Evolutionary conservation across 2,797 vertebrate genomes (phyloP).

Genomic region (Sebastiscus albofasciatus): DNA sequence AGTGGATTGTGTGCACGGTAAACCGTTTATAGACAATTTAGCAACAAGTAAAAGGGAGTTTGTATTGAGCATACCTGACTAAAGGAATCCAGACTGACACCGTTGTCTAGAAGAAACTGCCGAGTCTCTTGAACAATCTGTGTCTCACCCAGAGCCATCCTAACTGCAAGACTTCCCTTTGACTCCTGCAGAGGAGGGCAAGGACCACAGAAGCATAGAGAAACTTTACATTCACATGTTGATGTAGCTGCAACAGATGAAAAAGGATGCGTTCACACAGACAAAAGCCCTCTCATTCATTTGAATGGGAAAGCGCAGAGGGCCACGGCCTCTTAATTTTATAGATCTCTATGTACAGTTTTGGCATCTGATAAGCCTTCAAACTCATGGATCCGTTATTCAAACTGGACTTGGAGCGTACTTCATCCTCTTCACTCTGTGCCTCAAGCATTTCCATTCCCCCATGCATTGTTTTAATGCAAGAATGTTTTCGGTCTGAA

Average conservation of each 20-base stretch:
- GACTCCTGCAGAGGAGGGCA: conserved; percentile 84
- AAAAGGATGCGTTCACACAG: background rate
- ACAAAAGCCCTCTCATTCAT: background rate
- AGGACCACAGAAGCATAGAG: background rate
- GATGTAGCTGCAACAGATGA: background rate
- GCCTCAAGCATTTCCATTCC: background rate
- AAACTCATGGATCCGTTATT: background rate
- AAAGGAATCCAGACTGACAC: conserved; percentile 93
- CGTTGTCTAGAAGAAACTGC: conserved; percentile 89
- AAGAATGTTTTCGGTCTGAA: background rate
- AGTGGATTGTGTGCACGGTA: background rate
- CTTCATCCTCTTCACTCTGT: background rate
- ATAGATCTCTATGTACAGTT: background rate
- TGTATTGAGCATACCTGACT: conserved; percentile 87
- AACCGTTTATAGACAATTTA: background rate
- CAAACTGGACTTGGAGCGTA: background rate
- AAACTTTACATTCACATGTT: background rate
- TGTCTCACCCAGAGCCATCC: conserved; percentile 94
- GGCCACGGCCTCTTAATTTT: background rate
- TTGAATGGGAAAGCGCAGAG: background rate
- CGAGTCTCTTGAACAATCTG: conserved; percentile 96
- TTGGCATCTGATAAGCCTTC: background rate
- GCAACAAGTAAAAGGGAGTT: background rate
- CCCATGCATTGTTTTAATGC: background rate
- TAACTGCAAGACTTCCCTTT: conserved; percentile 92